Evolutionary conservation across 2,113 vertebrate species (phyloP).

Genomic region (Ameiurus melas): DNA sequence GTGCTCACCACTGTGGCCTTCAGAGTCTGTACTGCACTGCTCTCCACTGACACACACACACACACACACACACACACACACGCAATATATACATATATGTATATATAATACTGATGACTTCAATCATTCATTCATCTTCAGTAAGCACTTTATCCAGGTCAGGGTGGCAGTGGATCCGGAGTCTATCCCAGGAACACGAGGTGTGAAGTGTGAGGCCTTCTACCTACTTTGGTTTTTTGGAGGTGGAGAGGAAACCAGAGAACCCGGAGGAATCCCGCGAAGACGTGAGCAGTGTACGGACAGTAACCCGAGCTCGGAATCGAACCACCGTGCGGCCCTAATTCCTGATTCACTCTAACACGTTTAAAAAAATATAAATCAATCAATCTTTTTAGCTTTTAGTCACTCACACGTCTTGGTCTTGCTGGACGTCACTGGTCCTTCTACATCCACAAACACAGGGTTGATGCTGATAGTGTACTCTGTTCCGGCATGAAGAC

Average conservation of each 20-base stretch:
- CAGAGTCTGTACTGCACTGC: slow-evolving; percentile 79
- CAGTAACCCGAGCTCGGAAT: background rate
- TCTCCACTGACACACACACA: slow-evolving; percentile 75
- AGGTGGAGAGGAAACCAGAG: background rate
- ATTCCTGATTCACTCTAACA: background rate
- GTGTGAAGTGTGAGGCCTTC: background rate
- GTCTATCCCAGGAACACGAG: background rate
- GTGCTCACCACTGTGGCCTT: slow-evolving; percentile 77
- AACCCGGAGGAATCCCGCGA: background rate
- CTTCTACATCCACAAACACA: slow-evolving; percentile 82
- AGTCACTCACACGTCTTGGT: slow-evolving; percentile 74
- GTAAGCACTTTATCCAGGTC: background rate
- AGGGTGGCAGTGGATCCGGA: background rate
- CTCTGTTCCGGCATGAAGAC: slow-evolving; percentile 74
- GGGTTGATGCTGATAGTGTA: slow-evolving; percentile 83
- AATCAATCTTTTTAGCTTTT: background rate
- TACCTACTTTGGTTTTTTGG: background rate
- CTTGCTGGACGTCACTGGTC: slow-evolving; percentile 70
- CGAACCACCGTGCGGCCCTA: background rate
- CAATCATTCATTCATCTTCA: background rate
- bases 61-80: background rate
- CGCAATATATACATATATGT: too few species aligned
- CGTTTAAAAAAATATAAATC: background rate
- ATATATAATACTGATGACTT: background rate
- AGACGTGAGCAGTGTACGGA: background rate